phyloP scores from a whole-genome alignment of 2,888 invertebrate genomes.

The Drosophila merina region DNA sequence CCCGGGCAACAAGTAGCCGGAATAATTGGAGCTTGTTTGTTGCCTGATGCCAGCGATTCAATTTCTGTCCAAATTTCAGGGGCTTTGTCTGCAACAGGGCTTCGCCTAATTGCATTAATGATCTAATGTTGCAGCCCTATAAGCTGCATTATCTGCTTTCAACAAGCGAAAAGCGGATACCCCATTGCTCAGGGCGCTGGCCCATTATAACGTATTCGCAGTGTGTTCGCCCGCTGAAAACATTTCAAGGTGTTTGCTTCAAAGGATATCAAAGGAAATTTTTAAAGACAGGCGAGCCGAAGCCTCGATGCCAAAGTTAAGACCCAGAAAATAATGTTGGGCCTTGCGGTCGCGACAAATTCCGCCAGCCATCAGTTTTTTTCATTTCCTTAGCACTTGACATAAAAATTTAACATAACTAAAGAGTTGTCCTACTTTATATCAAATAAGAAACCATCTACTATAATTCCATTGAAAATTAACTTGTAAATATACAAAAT shows the following conservation, averaged over 20 bases:
- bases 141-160: conserved; percentile 28
- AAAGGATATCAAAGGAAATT: background rate
- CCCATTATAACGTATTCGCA: conserved; percentile 15
- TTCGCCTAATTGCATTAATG: conserved; percentile 33
- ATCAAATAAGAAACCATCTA: too few relatives aligned
- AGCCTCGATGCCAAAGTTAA: background rate
- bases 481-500: too few relatives aligned
- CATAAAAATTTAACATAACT: background rate
- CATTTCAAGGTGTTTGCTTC: conserved; percentile 1
- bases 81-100: conserved; percentile 16
- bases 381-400: background rate
- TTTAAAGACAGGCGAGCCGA: background rate
- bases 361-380: background rate
- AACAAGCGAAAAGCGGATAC: background rate
- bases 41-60: conserved; percentile 26
- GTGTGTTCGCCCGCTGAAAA: background rate
- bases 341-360: conserved; percentile 33
- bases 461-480: too few relatives aligned
- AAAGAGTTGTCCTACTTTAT: too few relatives aligned
- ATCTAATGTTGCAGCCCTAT: conserved; percentile 14
- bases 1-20: conserved; percentile 30
- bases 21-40: conserved; percentile 10
- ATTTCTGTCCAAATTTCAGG: conserved; percentile 30
- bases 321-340: conserved; percentile 39
- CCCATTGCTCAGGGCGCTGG: background rate